Base-by-base conservation (phyloP, 1,140 invertebrate species). In the Steinernema feltiae region DNA sequence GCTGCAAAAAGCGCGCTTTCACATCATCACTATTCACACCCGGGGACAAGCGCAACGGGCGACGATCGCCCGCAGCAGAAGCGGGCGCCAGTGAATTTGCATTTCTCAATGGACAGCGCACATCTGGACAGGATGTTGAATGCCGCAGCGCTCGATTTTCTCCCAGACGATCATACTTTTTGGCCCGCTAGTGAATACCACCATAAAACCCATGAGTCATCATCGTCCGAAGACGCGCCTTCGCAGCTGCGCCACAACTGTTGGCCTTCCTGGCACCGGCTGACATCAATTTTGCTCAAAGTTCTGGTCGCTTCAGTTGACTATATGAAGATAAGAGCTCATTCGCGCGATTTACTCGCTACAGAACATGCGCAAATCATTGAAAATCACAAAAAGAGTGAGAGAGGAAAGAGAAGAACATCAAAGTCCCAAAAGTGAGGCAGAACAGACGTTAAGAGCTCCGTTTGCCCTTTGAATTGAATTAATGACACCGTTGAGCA, bases 121-220 rank as follows among this genome's bases (percentile, higher is more conserved):
- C 53, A 63, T 63, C 53, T 63, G 53, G 53, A 63, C 53, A 27
- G 53, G 53, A 63, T 63, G 53, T 63, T 63, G 24, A 63, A 12
- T 63, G 53, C 53, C 24, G 53, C 15, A 18, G 35, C 35, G 35
- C 35, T 41, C 24, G 53, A 27, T 63, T 21, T 3, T 17, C 53
- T 63, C 53, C 53, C 53, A 63, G 53, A 63, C 53, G 24, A 63
- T 63, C 53, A 63, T 27, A 63, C 53, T 63, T 63, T 63, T 63
- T 63, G 53, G 53, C 2, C 53, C 53, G 53, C 53, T 27, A 27
- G 53, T 63, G 53, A 63, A 63, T 63, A 63, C 53, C 53, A 63
- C 53, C 53, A 63, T 63, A 63, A 63, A 63, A 63, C 53, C 53
- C 53, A 63, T 63, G 53, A 63, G 15, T 63, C 53, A 63, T 63